Percentiles rank a stretch among this genome's conserved stretches.
Conservation (phyloP, 2,888 invertebrate species). For the Stratiomys singularior region DNA sequence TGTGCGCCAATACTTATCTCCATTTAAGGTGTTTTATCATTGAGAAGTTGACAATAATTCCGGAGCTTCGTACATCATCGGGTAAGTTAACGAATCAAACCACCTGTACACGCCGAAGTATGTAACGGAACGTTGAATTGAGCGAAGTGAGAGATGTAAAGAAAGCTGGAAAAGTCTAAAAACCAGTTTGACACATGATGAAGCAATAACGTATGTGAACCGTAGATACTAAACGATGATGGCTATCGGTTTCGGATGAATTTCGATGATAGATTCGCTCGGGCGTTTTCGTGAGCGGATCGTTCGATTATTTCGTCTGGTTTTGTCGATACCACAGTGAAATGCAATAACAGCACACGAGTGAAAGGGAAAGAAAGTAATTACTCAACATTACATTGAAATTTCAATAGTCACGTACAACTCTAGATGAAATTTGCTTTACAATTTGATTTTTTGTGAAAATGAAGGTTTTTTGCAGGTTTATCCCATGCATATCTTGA, state of each 20-base stretch:
- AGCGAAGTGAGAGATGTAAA: not conserved
- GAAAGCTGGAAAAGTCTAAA: not conserved
- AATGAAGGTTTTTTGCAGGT: too few relatives aligned
- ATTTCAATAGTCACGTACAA: conserved; percentile 21
- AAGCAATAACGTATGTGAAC: not conserved
- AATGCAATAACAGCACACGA: conserved; percentile 14
- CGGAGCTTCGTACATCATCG: not conserved
- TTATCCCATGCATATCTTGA: too few relatives aligned
- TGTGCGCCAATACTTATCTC: too few relatives aligned
- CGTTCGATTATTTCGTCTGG: not conserved
- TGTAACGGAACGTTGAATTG: too few relatives aligned
- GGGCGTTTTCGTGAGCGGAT: not conserved
- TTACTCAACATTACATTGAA: conserved; percentile 14
- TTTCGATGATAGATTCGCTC: too few relatives aligned
- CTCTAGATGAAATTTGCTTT: not conserved
- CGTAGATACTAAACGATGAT: not conserved
- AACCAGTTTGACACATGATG: conserved; percentile 3
- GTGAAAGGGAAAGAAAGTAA: not conserved
- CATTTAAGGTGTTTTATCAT: too few relatives aligned
- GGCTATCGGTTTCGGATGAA: not conserved
- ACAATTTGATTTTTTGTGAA: too few relatives aligned
- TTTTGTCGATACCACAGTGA: not conserved
- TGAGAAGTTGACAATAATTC: too few relatives aligned
- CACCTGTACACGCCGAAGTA: not conserved
- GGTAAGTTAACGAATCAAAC: not conserved